These are phyloP conservation scores for Drosophila arizonae DNA, from an alignment of 1,140 invertebrate species.

Conservation along the genomic window DNA sequence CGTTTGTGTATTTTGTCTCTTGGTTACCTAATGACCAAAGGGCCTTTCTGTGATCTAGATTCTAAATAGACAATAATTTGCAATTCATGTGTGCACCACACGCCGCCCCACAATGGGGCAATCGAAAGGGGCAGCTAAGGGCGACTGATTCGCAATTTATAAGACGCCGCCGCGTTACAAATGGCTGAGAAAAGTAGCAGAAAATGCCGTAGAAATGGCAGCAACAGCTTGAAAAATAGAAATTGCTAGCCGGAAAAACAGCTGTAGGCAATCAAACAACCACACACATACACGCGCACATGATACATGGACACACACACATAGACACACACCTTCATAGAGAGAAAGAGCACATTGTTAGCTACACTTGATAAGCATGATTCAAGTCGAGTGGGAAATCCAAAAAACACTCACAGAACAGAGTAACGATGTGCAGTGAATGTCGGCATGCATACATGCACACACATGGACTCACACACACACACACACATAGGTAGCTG, in stretches of 20 bases:
- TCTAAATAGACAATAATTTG: slow-evolving; percentile 4
- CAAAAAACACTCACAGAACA: slow-evolving; percentile 1
- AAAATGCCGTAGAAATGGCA: slow-evolving; percentile 6
- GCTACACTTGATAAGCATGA: slow-evolving; percentile 63
- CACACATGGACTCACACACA: too few relatives aligned
- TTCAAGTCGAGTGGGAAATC: slow-evolving; percentile 13
- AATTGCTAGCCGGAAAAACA: slow-evolving; percentile 57
- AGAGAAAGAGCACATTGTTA: slow-evolving; percentile 7
- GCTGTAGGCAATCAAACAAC: slow-evolving; percentile 50
- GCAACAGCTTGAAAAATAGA: slow-evolving; percentile 87
- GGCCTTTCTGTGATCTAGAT: slow-evolving; percentile 4
- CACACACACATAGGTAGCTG: slow-evolving; percentile 57
- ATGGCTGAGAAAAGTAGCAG: background rate
- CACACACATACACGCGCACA: slow-evolving; percentile 17
- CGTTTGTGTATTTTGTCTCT: background rate
- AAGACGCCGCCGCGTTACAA: background rate
- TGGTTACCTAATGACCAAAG: slow-evolving; percentile 15
- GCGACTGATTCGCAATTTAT: background rate
- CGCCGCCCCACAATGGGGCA: background rate
- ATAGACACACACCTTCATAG: background rate
- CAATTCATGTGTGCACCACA: background rate
- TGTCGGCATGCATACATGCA: slow-evolving; percentile 3
- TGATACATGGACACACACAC: background rate
- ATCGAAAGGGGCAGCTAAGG: too few relatives aligned
- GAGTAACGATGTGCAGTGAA: slow-evolving; percentile 21